Evolutionary conservation across 2,888 invertebrate species (phyloP).

Genomic region (Pachycephus smyrnensis): DNA sequence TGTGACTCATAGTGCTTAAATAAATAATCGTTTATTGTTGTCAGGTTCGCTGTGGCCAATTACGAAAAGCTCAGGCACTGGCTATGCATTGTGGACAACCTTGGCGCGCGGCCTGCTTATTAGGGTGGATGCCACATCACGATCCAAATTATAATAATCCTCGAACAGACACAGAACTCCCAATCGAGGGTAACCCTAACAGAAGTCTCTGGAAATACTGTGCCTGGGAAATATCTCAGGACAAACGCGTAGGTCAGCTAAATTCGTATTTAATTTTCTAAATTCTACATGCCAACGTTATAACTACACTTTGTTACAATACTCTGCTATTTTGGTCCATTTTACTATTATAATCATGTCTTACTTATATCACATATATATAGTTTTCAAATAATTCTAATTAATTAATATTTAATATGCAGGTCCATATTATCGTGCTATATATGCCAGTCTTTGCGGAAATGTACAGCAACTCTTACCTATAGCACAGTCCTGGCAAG

Average conservation of each 20-base stretch:
- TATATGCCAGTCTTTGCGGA: slow-evolving; percentile 77
- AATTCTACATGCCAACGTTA: not conserved
- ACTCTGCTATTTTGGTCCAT: not conserved
- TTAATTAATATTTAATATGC: slow-evolving; percentile 5
- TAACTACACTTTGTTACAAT: not conserved
- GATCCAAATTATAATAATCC: slow-evolving; percentile 79
- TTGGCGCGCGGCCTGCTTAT: slow-evolving; percentile 90
- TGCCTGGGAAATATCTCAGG: slow-evolving; percentile 71
- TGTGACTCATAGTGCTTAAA: not conserved
- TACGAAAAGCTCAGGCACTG: slow-evolving; percentile 85
- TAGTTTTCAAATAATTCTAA: not conserved
- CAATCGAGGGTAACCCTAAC: slow-evolving; percentile 85
- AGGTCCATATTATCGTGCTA: slow-evolving; percentile 61
- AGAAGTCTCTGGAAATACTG: slow-evolving; percentile 84
- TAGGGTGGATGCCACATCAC: slow-evolving; percentile 91
- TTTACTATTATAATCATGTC: not conserved
- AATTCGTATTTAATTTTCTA: slow-evolving; percentile 4
- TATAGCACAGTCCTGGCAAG: slow-evolving; percentile 88
- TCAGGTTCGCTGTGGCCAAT: slow-evolving; percentile 86
- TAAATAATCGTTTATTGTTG: slow-evolving; percentile 67
- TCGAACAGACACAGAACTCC: slow-evolving; percentile 62
- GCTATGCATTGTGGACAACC: slow-evolving; percentile 90
- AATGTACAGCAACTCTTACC: slow-evolving; percentile 82
- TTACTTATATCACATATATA: too few species aligned
- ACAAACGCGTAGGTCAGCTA: slow-evolving; percentile 54